Base-by-base conservation (phyloP, 2,113 vertebrate species). In the Macquaria australasica region DNA sequence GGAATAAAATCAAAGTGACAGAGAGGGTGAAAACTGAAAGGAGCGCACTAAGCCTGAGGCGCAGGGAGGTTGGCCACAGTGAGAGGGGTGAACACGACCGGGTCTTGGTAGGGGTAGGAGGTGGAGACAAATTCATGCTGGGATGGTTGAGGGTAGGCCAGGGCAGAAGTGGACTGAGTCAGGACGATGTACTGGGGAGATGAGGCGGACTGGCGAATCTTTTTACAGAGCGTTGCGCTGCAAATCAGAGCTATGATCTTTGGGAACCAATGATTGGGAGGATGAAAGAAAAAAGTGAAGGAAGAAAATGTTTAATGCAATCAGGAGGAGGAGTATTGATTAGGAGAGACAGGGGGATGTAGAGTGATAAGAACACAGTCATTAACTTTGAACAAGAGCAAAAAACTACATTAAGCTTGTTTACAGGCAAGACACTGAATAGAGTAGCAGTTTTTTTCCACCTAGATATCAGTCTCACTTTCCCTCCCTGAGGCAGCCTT, bases 211-310 rank as follows among this genome's bases (percentile, higher is more conserved):
- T 3, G 67, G 3, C 6, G 6, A 0, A 94, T 82, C 70, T 84
- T 71, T 53, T 3, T 78, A 34, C 2, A 45, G 53, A 95, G 93
- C 9, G 0, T 81, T 0, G 2, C 0, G 85, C 93, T 93, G 89
- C 93, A 94, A 67, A 91, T 78, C 72, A 94, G 21, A 58, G 89
- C 88, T 1, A 89, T 7, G 48, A 89, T 4, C 94, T 95, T 83
- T 45, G 18, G 50, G 21, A 75, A 41, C 5, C 45, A 69, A 11
- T 73, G 67, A 66, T 43, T 16, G 53, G 50, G 7, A 73, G 53
- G 62, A 59, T 18, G 18, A 25, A n/a, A 34, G 31, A 39, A 39
- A 39, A 7, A 7, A 7, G 16, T 9, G 7, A 60, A 14, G 43
- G 1, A 25, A 56, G 3, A 20, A 55, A 8, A 8, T 18, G 3